A percentile compares a stretch with the other conserved stretches of the same genome.
Conservation (phyloP, 1,140 invertebrate genomes). For the Lamellibrachia luymesi region DNA sequence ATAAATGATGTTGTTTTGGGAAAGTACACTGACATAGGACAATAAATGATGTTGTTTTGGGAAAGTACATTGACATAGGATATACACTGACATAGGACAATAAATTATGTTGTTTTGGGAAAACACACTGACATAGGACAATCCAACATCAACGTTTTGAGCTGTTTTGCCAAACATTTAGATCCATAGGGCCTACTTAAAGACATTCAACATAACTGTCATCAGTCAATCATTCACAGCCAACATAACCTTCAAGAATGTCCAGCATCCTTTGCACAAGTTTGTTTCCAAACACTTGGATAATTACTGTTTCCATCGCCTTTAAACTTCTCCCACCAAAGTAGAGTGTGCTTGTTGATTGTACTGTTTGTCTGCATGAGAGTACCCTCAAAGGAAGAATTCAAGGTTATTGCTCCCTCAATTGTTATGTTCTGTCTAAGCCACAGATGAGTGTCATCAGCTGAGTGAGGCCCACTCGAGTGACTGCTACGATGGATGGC, state of each 20-base stretch:
- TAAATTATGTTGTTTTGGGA: too few relatives aligned
- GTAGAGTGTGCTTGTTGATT: neutral
- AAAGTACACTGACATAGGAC: too few relatives aligned
- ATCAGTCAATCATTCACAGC: neutral
- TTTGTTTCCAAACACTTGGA: neutral
- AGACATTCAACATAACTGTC: too few relatives aligned
- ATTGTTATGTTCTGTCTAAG: neutral
- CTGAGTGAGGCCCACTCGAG: neutral
- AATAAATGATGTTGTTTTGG: too few relatives aligned
- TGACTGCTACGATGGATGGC: neutral
- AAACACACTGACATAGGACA: too few relatives aligned
- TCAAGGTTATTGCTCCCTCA: neutral
- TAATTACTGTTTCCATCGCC: neutral
- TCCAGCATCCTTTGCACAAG: neutral
- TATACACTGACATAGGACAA: too few relatives aligned
- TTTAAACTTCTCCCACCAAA: neutral
- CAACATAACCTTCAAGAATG: neutral
- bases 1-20: too few relatives aligned
- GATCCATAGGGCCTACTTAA: too few relatives aligned
- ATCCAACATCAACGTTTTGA: too few relatives aligned
- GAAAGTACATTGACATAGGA: too few relatives aligned
- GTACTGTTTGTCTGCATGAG: neutral
- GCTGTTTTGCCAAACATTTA: too few relatives aligned
- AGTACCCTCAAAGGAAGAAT: neutral
- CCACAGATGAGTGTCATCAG: neutral